Evolutionary conservation across 2,888 invertebrate genomes (phyloP).

Genomic region (Apoderus coryli): DNA sequence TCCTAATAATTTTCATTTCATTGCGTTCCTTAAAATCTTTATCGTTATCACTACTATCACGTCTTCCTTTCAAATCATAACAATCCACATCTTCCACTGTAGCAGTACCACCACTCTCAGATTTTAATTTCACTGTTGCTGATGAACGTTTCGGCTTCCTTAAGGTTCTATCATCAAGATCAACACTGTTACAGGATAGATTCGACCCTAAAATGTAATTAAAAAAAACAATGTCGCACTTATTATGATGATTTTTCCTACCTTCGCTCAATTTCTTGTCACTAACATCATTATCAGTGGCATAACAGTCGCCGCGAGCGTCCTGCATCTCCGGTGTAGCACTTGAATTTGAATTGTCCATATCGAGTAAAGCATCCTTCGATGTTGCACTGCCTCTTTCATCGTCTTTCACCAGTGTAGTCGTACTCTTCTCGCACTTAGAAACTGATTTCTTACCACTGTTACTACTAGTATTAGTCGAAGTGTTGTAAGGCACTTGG

Average conservation of each 20-base stretch:
- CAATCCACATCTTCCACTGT: background rate
- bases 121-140: slow-evolving; percentile 9
- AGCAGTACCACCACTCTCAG: slow-evolving; percentile 9
- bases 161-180: slow-evolving; percentile 23
- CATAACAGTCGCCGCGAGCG: slow-evolving; percentile 22
- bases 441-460: no score
- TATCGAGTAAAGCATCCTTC: slow-evolving; percentile 52
- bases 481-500: slow-evolving; percentile 22
- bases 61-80: background rate
- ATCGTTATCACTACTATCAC: slow-evolving; percentile 9
- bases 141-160: slow-evolving; percentile 4
- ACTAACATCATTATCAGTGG: slow-evolving; percentile 29
- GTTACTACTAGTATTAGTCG: background rate
- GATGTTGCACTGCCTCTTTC: slow-evolving; percentile 55
- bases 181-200: slow-evolving; percentile 29
- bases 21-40: slow-evolving; percentile 8
- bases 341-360: slow-evolving; percentile 38
- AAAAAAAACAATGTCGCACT: no score
- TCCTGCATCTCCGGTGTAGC: slow-evolving; percentile 35
- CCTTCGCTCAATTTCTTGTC: slow-evolving; percentile 29
- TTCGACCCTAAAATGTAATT: no score
- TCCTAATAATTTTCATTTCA: slow-evolving; percentile 16
- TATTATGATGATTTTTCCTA: no score
- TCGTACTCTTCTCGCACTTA: slow-evolving; percentile 26
- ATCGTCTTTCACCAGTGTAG: slow-evolving; percentile 38